Evolutionary conservation across 2,888 invertebrate species (phyloP), one percentile per base, ranked within the genome.

Genomic region (Tyria jacobaeae): DNA sequence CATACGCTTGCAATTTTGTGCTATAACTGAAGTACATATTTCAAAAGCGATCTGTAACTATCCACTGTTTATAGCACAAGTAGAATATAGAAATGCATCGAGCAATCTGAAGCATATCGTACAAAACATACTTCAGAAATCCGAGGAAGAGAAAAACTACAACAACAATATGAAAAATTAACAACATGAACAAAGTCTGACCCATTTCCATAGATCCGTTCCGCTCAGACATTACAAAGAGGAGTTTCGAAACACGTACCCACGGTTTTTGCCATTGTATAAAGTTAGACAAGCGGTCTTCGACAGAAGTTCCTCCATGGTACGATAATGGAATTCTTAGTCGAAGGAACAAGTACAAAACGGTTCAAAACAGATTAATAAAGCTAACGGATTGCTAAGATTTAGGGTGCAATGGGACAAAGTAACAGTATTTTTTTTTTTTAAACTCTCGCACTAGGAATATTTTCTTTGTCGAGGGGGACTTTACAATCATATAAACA

Each of bases 211-310:
- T 65, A 60, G 64, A 68, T 67, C 70, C 34, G 48, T 67, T 72
- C 57, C 57, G 57, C 24, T 64, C 49, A 14, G 54, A 62, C 27
- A 66, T 69, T 64, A 60, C 53, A 64, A 59, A 59, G 58, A 64
- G 41, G 27, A 60, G 57, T 66, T 68, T 53, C 34, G 41, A 47
- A 69, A 57, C 75, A 75, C 70, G 76, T 75, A 55, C 57, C 44
- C 34, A 65, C 27, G 24, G 59, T 70, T 75, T 73, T 75, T 75
- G 67, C 60, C 49, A 59, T 70, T 60, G 68, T 67, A 68, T 55
- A 35, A 73, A 70, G 64, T 76, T 70, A 66, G 67, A 70, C 68
- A 65, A 47, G 50, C 35, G 50, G 68, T 61, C 64, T 62, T 69
- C 37, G 47, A 35, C 66, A 70, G 55, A 69, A 77, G 64, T 70